Base-by-base conservation (phyloP, 2,113 vertebrate genomes). In the Strix uralensis region DNA sequence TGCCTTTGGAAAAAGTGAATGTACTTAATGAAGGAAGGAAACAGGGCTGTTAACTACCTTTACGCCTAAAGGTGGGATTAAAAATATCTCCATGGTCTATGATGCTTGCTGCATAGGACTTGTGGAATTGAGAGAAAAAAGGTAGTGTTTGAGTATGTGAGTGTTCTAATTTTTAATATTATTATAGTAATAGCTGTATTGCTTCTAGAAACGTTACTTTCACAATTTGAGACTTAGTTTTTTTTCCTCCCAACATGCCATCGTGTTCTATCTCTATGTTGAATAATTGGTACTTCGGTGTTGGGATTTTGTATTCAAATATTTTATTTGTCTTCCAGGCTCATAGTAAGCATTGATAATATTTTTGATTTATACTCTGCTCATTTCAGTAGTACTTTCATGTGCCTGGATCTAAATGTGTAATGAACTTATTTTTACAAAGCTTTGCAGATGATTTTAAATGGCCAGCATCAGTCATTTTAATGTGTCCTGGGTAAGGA, bases 391-490 rank as follows among this genome's bases (percentile, higher is more conserved):
- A 91, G 84, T 87, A 29, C 81, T 95, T 95, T 61, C 21, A 19
- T 62, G 87, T 84, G 81, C 92, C 63, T 74, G 55, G 51, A 70
- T 96, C 92, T 95, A 92, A 91, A 84, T 89, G 81, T 58, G n/a
- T 94, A 79, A 95, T 81, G 78, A 96, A 78, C 81, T 90, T 91
- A 71, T 59, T 88, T 95, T 81, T 74, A 69, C 73, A 78, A 26
- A 84, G 59, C 87, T 91, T 78, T 96, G 84, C 65, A 67, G 65
- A 81, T 91, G 29, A 93, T 93, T 94, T 84, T 62, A 91, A 78
- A 87, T 91, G 90, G 65, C 38, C 87, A 79, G 47, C 90, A 93
- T 96, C 92, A 78, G 69, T 96, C 90, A 93, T 67, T 91, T 93
- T 84, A 91, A 87, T 93, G 66, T 71, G 77, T 94, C 42, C 84